Percentiles rank a stretch among this genome's conserved stretches.
Evolutionary conservation across 2,113 vertebrate species (phyloP).

Genomic region (Aythya baeri): DNA sequence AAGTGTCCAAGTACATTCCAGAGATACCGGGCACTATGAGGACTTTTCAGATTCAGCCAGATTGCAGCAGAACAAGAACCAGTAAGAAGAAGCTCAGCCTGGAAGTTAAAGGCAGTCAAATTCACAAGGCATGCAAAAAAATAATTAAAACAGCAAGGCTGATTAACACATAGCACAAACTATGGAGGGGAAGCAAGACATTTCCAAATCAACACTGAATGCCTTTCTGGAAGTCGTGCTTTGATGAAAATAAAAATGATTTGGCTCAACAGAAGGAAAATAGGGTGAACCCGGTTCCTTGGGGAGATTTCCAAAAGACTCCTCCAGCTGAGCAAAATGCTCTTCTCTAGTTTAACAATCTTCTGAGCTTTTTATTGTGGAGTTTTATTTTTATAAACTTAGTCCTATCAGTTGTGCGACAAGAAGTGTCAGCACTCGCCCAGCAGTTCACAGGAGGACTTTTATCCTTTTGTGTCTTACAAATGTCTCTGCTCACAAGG

Average conservation of each 20-base stretch:
- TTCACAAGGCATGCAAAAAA: background rate
- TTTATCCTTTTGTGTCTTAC: slow-evolving; percentile 18
- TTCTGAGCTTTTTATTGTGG: background rate
- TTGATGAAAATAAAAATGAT: background rate
- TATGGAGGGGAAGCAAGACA: background rate
- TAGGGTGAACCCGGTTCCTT: background rate
- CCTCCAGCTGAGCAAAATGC: background rate
- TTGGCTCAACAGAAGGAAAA: background rate
- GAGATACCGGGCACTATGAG: background rate
- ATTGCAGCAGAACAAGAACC: background rate
- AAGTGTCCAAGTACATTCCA: slow-evolving; percentile 27
- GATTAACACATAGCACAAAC: background rate
- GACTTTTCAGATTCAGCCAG: slow-evolving; percentile 1
- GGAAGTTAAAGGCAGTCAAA: slow-evolving; percentile 8
- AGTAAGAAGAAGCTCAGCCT: slow-evolving; percentile 26
- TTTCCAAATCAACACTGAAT: background rate
- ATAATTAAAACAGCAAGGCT: background rate
- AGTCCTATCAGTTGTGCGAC: background rate
- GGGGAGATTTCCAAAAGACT: background rate
- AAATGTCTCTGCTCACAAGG: background rate
- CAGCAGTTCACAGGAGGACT: background rate
- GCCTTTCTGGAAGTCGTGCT: background rate
- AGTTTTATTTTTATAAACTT: slow-evolving; percentile 19
- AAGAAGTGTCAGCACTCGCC: slow-evolving; percentile 25
- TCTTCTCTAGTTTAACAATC: background rate